Base-by-base conservation (phyloP, 2,888 invertebrate genomes). In the Lasius platythorax region DNA sequence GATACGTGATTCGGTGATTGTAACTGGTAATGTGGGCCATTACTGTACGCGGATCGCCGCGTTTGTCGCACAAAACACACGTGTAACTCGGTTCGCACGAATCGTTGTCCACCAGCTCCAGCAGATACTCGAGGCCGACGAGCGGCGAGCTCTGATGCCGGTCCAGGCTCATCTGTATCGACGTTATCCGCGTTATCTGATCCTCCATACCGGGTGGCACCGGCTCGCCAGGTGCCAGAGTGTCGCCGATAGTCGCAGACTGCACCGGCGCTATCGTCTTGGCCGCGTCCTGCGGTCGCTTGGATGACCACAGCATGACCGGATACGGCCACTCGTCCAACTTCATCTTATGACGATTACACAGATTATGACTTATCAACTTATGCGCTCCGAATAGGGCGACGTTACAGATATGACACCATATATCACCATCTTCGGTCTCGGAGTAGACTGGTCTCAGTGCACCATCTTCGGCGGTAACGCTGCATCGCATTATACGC, bases 1-100 rank as follows among this genome's bases (percentile, higher is more conserved):
- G 95, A 94, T 97, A 98, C 93, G 97, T 96, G 92, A 96, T 95
- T 18, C 97, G 96, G 93, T 98, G 98, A 95, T 97, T 97, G 94
- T 97, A 97, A 93, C 98, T 97, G 30, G 97, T 97, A 93, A 98
- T 96, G 94, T 98, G 98, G 87, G 97, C 96, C 94, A 98, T 96
- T 89, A 98, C 97, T 74, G 97, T 97, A 67, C 97, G 96, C 40
- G 97, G 97, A 93, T 98, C 97, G 58, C 98, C 98, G 90, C 97
- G 97, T 94, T 98, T 98, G 92, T 96, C 96, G 94, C 98, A 98
- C 86, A 98, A 95, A 89, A 97, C 96, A 95, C 98, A 98, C 74
- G 97, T 95, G 95, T 98, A 98, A 74, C 96, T 95, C 0, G 98
- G 97, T 94, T 97, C 97, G 92, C 96, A 96, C 87, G 96, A 96